Conservation (phyloP, 2,888 invertebrate species). For the Smittia aterrima region DNA sequence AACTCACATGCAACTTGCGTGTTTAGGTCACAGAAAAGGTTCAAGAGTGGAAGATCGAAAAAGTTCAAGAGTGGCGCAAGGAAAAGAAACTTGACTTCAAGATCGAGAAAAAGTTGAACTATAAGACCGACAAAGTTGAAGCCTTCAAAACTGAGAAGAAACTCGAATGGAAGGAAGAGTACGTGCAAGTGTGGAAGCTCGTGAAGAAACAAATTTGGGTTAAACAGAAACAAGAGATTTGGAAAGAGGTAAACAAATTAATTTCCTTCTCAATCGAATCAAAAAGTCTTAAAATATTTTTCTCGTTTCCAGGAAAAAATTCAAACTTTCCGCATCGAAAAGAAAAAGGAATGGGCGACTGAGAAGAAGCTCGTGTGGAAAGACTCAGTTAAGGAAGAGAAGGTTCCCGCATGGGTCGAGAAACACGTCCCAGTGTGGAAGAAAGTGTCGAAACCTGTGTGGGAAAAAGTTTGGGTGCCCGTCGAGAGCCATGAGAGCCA, state of each 20-base stretch:
- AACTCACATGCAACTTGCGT: background rate
- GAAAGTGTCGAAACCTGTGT: slow-evolving; percentile 35
- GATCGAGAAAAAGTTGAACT: slow-evolving; percentile 64
- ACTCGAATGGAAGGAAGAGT: slow-evolving; percentile 43
- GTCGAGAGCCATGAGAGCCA: slow-evolving; percentile 19
- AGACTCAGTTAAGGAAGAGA: slow-evolving; percentile 46
- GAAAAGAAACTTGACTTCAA: slow-evolving; percentile 67
- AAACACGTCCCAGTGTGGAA: slow-evolving; percentile 34
- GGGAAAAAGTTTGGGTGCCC: slow-evolving; percentile 37
- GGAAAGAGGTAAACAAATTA: slow-evolving; percentile 26
- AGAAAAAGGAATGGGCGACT: slow-evolving; percentile 61
- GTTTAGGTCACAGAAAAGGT: slow-evolving; percentile 63
- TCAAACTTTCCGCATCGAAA: slow-evolving; percentile 44
- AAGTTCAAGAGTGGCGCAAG: slow-evolving; percentile 66
- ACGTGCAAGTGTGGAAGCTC: slow-evolving; percentile 57
- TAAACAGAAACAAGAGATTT: slow-evolving; percentile 18
- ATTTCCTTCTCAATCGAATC: no score
- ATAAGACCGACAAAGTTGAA: slow-evolving; percentile 61
- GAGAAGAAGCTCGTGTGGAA: slow-evolving; percentile 67
- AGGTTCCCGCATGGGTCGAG: slow-evolving; percentile 38
- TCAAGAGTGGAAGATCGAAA: slow-evolving; percentile 60
- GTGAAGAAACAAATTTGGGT: slow-evolving; percentile 55
- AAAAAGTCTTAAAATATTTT: no score
- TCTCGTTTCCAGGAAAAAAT: background rate
- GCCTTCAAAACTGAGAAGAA: slow-evolving; percentile 64